These are phyloP conservation scores for Callospermophilus lateralis DNA, from an alignment of 2,113 vertebrate species.

Conservation along the genomic window DNA sequence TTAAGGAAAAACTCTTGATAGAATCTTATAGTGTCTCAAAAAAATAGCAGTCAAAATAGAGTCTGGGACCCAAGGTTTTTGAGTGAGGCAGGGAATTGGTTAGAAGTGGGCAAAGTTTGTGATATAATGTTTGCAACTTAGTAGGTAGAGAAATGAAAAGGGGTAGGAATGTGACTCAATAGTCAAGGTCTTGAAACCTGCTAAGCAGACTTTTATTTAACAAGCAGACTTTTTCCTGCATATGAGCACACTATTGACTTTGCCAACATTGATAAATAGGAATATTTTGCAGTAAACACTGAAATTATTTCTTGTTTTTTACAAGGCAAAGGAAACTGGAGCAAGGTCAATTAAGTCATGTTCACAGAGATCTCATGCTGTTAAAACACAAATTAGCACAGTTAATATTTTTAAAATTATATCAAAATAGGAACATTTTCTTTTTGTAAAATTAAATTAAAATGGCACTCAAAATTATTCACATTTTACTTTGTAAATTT, in stretches of 20 bases:
- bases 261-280: slow-evolving; percentile 33
- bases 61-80: not conserved
- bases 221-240: not conserved
- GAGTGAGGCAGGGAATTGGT: not conserved
- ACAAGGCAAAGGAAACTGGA: slow-evolving; percentile 38
- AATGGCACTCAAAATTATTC: not conserved
- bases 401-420: not conserved
- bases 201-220: slow-evolving; percentile 53
- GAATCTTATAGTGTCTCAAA: not conserved
- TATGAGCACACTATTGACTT: not conserved
- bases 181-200: not conserved
- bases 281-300: slow-evolving; percentile 2
- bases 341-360: slow-evolving; percentile 38
- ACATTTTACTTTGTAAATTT: slow-evolving; percentile 39
- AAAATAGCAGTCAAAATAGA: not conserved
- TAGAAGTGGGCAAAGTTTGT: not conserved
- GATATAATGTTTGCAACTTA: not conserved
- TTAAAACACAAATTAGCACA: slow-evolving; percentile 14
- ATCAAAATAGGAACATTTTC: not conserved
- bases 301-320: slow-evolving; percentile 59
- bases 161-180: too few species aligned
- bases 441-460: not conserved
- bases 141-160: not conserved
- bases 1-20: not conserved
- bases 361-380: not conserved